phyloP scores from a whole-genome alignment of 2,888 invertebrate genomes.

The Perithous albicinctus region DNA sequence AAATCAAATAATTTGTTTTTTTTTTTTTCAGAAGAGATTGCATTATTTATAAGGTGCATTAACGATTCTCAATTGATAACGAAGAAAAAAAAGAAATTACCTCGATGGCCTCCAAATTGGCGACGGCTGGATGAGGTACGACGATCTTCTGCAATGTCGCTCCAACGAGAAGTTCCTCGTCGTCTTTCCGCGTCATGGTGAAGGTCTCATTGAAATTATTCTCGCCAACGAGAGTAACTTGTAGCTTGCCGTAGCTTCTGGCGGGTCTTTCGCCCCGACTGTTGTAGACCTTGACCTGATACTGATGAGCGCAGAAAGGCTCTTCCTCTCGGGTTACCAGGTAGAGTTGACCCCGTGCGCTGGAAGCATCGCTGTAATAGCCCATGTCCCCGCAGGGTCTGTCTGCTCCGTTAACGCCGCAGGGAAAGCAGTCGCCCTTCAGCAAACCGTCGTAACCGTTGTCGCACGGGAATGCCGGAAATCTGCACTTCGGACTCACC shows the following conservation, averaged over 20 bases:
- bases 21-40: too few species aligned
- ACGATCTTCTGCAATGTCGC: slow-evolving; percentile 92
- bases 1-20: too few species aligned
- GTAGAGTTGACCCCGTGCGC: slow-evolving; percentile 94
- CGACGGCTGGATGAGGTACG: slow-evolving; percentile 95
- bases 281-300: slow-evolving; percentile 92
- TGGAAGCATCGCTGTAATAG: slow-evolving; percentile 94
- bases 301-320: slow-evolving; percentile 97
- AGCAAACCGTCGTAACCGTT: slow-evolving; percentile 93
- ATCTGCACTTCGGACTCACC: slow-evolving; percentile 95
- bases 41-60: too few species aligned
- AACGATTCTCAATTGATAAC: too few species aligned
- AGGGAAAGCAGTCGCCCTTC: slow-evolving; percentile 91
- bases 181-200: slow-evolving; percentile 94
- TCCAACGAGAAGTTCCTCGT: slow-evolving; percentile 90
- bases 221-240: slow-evolving; percentile 92
- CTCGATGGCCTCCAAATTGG: slow-evolving; percentile 86
- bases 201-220: slow-evolving; percentile 95
- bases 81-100: slow-evolving; percentile 69
- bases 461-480: slow-evolving; percentile 95
- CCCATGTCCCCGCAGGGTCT: slow-evolving; percentile 96
- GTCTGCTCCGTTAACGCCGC: slow-evolving; percentile 86
- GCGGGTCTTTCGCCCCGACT: slow-evolving; percentile 88
- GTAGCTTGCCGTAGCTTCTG: slow-evolving; percentile 91
- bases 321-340: slow-evolving; percentile 95